Conservation (phyloP, 1,140 invertebrate species). For the Pantala flavescens region DNA sequence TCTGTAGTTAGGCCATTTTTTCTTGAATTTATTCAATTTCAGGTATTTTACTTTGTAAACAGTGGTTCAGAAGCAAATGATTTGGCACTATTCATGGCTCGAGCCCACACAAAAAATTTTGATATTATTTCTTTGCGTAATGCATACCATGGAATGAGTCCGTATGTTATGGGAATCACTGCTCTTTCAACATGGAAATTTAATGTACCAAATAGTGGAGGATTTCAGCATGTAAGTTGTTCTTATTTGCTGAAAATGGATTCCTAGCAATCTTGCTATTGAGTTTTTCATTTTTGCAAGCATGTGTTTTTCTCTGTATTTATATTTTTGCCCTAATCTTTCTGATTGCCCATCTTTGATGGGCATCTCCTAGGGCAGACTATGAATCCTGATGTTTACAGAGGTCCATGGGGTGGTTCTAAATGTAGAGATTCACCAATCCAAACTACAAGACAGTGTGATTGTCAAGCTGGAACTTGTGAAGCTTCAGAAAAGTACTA, state of each 20-base stretch:
- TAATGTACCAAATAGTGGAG: slow-evolving; percentile 58
- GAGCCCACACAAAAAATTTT: slow-evolving; percentile 69
- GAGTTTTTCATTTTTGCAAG: no score
- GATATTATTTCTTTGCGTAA: slow-evolving; percentile 81
- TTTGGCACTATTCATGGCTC: slow-evolving; percentile 76
- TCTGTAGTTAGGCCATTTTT: slow-evolving; percentile 5
- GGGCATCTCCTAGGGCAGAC: slow-evolving; percentile 39
- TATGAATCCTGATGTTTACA: slow-evolving; percentile 84
- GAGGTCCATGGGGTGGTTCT: slow-evolving; percentile 78
- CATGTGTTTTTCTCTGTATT: not conserved
- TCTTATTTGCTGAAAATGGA: not conserved
- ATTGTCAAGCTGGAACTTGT: slow-evolving; percentile 53
- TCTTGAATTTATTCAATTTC: slow-evolving; percentile 22
- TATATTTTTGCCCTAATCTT: not conserved
- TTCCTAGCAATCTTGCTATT: no score
- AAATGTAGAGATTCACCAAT: slow-evolving; percentile 78
- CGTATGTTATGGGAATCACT: slow-evolving; percentile 70
- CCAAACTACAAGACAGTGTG: slow-evolving; percentile 58
- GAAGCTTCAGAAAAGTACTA: slow-evolving; percentile 66
- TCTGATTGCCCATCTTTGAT: not conserved
- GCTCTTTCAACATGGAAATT: slow-evolving; percentile 70
- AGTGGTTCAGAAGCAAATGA: slow-evolving; percentile 97
- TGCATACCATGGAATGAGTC: slow-evolving; percentile 82
- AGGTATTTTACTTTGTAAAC: slow-evolving; percentile 86
- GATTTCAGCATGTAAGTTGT: slow-evolving; percentile 67